Base-by-base conservation (phyloP, 2,888 invertebrate genomes). In the Lepidochrysops patricia region DNA sequence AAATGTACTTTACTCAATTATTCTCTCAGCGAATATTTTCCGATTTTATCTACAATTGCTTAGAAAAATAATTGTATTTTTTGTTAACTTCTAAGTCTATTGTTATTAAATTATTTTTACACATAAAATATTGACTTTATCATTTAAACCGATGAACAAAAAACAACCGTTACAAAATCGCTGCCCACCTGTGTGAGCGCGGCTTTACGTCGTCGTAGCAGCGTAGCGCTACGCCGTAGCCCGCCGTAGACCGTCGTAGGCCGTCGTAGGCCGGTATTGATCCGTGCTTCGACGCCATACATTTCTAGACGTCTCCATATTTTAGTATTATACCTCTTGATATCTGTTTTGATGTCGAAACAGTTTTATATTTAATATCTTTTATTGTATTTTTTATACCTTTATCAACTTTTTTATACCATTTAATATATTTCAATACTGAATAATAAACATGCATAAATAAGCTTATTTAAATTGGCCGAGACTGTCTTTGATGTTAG, bases 181-280 rank as follows among this genome's bases (percentile, higher is more conserved):
- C n/a, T n/a, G n/a, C 13, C 6, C 50, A 7, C 5, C 15, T 15
- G 13, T 50, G 50, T 50, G 27, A 6, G 5, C 50, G n/a, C 27
- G n/a, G 27, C 50, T 13, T 13, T 50, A 52, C 15, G 52, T 57
- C 52, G 57, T 60, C 58, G 64, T 63, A 63, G 59, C 63, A 61
- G 59, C 63, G 63, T 64, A 63, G 64, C 62, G 65, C 60, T 61
- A 63, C 69, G 69, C 68, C 67, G 67, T 43, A 59, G 64, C 65
- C 67, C 69, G 69, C 68, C 67, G 67, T 43, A 59, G 64, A 66
- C 67, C 66, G 64, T 65, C 63, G 64, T 66, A 64, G 64, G 61
- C 58, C 63, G 62, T 61, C 65, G 64, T 50, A 48, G 58, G 54
- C 59, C 57, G 60, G 63, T 66, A 71, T 71, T 65, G 71, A 71